Conservation (phyloP, 2,113 vertebrate species). For the Tylochromis polylepis region DNA sequence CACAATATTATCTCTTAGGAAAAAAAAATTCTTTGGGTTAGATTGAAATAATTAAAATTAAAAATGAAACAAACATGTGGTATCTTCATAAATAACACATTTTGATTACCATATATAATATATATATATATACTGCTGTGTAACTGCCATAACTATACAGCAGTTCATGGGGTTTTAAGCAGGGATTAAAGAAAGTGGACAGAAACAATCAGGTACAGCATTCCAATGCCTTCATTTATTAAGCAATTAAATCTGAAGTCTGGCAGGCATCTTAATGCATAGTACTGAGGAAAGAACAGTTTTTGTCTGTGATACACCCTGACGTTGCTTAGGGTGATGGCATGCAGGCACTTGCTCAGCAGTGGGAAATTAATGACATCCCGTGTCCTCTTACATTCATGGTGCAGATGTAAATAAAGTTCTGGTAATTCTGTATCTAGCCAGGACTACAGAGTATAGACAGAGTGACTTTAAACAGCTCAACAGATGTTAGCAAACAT, state of each 20-base stretch:
- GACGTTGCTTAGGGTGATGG: not conserved
- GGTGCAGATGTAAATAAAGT: not conserved
- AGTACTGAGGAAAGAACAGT: not conserved
- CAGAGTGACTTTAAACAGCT: not conserved
- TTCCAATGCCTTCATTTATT: not conserved
- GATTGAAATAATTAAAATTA: not conserved
- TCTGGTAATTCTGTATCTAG: not conserved
- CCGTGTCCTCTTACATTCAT: not conserved
- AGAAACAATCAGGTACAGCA: not conserved
- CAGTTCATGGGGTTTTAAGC: not conserved
- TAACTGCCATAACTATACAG: not conserved
- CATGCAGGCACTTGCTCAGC: not conserved
- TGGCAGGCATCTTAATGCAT: not conserved
- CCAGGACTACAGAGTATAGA: not conserved
- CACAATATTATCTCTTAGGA: not conserved
- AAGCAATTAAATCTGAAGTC: not conserved
- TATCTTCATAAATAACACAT: not conserved
- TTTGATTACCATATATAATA: not conserved
- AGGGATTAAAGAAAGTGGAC: not conserved
- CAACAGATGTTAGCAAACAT: not conserved
- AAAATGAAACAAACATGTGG: not conserved
- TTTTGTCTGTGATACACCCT: not conserved
- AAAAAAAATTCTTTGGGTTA: not conserved
- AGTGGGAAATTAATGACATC: not conserved
- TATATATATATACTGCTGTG: not conserved